Percentiles rank a stretch among this genome's conserved stretches.
Evolutionary conservation across 2,797 vertebrate species (phyloP).

Genomic region (Siniperca scherzeri): DNA sequence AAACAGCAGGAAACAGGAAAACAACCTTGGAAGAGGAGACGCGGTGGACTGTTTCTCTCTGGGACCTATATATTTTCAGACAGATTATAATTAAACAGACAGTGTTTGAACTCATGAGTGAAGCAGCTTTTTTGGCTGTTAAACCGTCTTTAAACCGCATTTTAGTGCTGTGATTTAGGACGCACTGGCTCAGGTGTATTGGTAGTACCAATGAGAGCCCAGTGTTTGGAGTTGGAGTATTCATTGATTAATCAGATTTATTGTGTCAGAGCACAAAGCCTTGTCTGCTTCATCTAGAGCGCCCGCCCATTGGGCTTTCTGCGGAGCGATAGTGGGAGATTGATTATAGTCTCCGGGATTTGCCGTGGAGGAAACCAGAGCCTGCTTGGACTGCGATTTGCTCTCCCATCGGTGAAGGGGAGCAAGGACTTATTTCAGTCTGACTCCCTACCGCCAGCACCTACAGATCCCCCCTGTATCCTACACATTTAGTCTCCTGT

Average conservation of each 20-base stretch:
- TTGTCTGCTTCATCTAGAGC: slow-evolving; percentile 60
- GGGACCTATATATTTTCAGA: background rate
- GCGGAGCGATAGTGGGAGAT: slow-evolving; percentile 71
- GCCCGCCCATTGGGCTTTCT: slow-evolving; percentile 79
- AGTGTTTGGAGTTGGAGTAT: slow-evolving; percentile 11
- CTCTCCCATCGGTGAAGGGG: slow-evolving; percentile 48
- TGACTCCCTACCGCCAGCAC: background rate
- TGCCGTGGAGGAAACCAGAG: slow-evolving; percentile 60
- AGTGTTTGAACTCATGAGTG: background rate
- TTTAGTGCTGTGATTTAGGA: background rate
- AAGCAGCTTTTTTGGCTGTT: background rate
- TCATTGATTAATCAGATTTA: slow-evolving; percentile 63
- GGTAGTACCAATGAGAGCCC: background rate
- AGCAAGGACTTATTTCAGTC: slow-evolving; percentile 40
- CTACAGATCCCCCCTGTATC: background rate
- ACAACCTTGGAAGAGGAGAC: slow-evolving; percentile 38
- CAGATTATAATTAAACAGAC: slow-evolving; percentile 15
- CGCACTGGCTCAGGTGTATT: slow-evolving; percentile 37
- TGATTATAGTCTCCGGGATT: slow-evolving; percentile 77
- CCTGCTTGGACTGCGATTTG: slow-evolving; percentile 55
- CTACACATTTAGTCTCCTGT: background rate
- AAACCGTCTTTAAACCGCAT: background rate
- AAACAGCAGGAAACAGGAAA: slow-evolving; percentile 63
- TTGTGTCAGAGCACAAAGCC: slow-evolving; percentile 68
- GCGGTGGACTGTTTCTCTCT: background rate